Conservation (phyloP, 2,113 vertebrate species). For the Nipponia nippon region DNA sequence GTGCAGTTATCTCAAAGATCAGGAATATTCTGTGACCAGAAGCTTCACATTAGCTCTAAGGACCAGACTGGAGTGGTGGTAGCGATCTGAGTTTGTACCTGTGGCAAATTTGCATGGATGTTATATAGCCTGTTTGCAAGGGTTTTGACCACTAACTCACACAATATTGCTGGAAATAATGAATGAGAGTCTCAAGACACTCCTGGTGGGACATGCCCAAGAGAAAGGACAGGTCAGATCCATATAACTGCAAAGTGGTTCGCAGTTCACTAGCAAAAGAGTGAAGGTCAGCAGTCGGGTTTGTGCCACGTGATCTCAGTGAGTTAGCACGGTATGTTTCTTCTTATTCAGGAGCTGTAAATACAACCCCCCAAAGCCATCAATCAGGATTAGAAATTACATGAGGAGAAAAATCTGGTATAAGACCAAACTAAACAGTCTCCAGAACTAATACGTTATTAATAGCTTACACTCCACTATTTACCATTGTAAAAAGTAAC, state of each 20-base stretch:
- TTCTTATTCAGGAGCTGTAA: slow-evolving; percentile 33
- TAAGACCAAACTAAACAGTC: slow-evolving; percentile 43
- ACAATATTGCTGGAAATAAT: background rate
- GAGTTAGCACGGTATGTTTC: background rate
- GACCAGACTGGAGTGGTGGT: background rate
- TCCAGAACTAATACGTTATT: slow-evolving; percentile 33
- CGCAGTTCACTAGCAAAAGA: background rate
- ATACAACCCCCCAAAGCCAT: background rate
- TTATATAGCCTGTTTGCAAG: background rate
- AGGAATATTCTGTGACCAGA: slow-evolving; percentile 15
- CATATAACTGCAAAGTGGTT: background rate
- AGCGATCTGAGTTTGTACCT: background rate
- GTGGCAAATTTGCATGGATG: background rate
- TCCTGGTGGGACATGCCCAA: slow-evolving; percentile 53
- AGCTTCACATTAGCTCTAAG: background rate
- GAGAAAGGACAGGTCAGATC: background rate
- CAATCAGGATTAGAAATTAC: slow-evolving; percentile 54
- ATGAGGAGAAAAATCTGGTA: slow-evolving; percentile 33
- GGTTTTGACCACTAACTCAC: background rate
- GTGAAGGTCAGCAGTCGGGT: background rate
- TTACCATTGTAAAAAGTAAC: slow-evolving; percentile 37
- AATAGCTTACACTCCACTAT: slow-evolving; percentile 33
- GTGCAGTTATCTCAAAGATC: background rate
- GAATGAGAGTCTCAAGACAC: background rate
- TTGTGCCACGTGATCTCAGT: background rate